Base-by-base conservation (phyloP, 2,113 vertebrate species). In the Isichthys henryi region DNA sequence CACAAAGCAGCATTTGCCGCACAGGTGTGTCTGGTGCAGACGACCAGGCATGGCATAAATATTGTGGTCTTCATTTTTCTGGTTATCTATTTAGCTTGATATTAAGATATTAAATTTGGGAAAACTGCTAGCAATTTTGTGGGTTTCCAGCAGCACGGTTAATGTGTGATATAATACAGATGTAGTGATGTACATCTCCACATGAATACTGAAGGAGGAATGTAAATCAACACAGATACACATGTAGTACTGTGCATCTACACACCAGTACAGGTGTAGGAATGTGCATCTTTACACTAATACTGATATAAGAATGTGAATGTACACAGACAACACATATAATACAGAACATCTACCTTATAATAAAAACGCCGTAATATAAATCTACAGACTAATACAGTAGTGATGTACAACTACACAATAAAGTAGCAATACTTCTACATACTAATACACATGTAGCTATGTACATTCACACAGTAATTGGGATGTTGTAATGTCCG, bases 11-110 rank as follows among this genome's bases (percentile, higher is more conserved):
- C 31, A 5, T 46, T 70, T 88, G 45, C 43, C 31, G n/a, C 56
- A 43, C 77, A 89, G 50, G 88, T 89, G 77, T 31, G 39, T 6
- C 53, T n/a, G 19, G 50, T n/a, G 83, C 85, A 62, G 88, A 89
- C 35, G 43, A 52, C 53, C 46, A 21, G 52, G 53, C 56, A 85
- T 13, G 31, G 23, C 70, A 85, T 46, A 85, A 17, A 48, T 31
- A 46, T 3, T 2, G 74, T n/a, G n/a, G 23, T 48, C n/a, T 89
- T 39, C 48, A 58, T 84, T 58, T n/a, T 31, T 39, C 19, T 62
- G 19, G 11, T 45, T 45, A 62, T 43, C 80, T 19, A 23, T 85
- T 89, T 53, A 62, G 21, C 35, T 80, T 39, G 49, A 56, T 3
- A 83, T 17, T 45, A 83, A 13, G 50, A 45, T 45, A n/a, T 43